A percentile compares a stretch with the other conserved stretches of the same genome.
phyloP scores from a whole-genome alignment of 2,888 invertebrate genomes.

The Caenorhabditis becei region DNA sequence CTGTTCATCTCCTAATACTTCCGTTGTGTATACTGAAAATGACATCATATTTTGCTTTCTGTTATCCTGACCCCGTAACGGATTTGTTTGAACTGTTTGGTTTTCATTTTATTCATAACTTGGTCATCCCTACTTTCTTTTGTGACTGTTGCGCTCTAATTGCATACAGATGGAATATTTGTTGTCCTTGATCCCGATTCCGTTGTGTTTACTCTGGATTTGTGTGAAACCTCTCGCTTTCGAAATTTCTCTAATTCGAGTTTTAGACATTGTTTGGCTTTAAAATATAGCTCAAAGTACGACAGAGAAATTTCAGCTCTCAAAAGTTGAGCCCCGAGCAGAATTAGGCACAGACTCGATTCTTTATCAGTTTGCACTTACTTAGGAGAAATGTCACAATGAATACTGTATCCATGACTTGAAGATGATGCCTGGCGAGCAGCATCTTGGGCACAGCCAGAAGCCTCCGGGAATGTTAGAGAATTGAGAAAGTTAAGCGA shows the following conservation, averaged over 20 bases:
- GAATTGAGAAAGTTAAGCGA: no score
- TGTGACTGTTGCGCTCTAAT: constrained; percentile 56
- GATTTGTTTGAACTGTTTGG: constrained; percentile 24
- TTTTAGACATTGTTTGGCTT: background rate
- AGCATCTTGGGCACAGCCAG: no score
- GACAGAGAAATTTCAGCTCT: no score
- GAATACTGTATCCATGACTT: constrained; percentile 10
- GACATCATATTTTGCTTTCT: background rate
- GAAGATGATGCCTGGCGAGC: constrained; percentile 7
- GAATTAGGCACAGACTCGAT: no score
- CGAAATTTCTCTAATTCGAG: constrained; percentile 3
- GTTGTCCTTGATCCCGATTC: constrained; percentile 63
- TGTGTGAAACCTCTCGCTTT: constrained; percentile 15
- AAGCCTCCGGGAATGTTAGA: no score
- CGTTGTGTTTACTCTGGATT: constrained; percentile 51
- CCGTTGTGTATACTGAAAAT: constrained; percentile 45
- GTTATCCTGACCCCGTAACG: constrained; percentile 44
- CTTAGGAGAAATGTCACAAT: constrained; percentile 15
- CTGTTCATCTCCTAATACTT: constrained; percentile 47
- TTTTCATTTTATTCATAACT: constrained; percentile 24
- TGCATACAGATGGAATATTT: constrained; percentile 49
- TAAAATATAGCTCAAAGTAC: background rate
- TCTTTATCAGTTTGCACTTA: constrained; percentile 5
- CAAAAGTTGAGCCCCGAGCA: no score
- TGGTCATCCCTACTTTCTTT: constrained; percentile 33